Conservation (phyloP, 2,797 vertebrate species). For the Scolopax rusticola region DNA sequence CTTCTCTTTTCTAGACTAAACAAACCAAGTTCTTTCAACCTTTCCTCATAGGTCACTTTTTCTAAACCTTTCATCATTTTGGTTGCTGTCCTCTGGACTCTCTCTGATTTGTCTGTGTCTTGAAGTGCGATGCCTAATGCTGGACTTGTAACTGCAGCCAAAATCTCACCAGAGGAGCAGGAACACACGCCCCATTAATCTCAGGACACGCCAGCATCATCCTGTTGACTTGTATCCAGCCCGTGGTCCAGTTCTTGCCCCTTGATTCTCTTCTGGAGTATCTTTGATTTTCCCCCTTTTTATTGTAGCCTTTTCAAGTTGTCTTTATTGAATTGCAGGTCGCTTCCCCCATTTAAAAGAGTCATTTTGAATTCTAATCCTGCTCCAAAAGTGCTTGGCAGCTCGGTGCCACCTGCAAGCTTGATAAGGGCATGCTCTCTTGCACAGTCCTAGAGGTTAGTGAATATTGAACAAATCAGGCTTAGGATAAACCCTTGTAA, state of each 20-base stretch:
- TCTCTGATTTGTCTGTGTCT: neutral
- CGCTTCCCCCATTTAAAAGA: neutral
- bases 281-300: neutral
- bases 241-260: neutral
- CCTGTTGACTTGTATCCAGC: neutral
- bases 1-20: conserved; percentile 71
- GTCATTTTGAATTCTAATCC: conserved; percentile 18
- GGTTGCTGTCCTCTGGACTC: conserved; percentile 26
- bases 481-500: neutral
- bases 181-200: neutral
- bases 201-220: neutral
- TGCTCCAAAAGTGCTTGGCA: neutral
- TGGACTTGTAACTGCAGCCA: neutral
- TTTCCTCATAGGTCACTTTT: conserved; percentile 64
- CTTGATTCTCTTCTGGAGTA: neutral
- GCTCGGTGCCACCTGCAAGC: neutral
- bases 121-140: neutral
- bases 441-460: neutral
- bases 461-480: conserved; percentile 12
- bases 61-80: conserved; percentile 71
- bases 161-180: neutral
- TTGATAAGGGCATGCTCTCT: neutral
- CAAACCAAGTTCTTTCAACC: conserved; percentile 80
- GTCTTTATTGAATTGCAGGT: neutral
- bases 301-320: neutral